Percentiles rank a stretch among this genome's conserved stretches.
Evolutionary conservation across 2,888 invertebrate species (phyloP).

Genomic region (Hyles lineata): DNA sequence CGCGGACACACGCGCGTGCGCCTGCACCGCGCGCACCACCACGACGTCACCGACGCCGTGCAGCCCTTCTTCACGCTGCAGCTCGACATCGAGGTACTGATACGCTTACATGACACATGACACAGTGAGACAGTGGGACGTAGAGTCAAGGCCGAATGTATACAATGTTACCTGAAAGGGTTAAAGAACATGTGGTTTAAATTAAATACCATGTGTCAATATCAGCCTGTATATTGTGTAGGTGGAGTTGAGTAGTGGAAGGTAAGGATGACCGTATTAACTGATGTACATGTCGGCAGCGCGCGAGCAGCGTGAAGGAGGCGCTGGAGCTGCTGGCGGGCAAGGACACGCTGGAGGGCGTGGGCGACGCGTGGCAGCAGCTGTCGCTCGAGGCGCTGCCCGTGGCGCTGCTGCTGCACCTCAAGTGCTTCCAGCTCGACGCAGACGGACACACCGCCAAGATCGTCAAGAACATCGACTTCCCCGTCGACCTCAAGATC

Average conservation of each 20-base stretch:
- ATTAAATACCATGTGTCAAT: too few relatives aligned
- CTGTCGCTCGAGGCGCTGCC: constrained; percentile 95
- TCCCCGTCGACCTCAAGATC: constrained; percentile 94
- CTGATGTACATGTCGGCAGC: constrained; percentile 84
- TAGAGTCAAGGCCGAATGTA: too few relatives aligned
- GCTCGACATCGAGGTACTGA: constrained; percentile 89
- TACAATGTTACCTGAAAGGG: too few relatives aligned
- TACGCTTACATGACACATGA: too few relatives aligned
- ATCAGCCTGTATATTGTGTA: too few relatives aligned
- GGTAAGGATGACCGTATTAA: too few relatives aligned
- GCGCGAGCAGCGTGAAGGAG: constrained; percentile 92
- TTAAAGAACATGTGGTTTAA: too few relatives aligned
- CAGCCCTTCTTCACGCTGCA: constrained; percentile 98
- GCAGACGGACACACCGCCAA: constrained; percentile 95
- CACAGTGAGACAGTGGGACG: too few relatives aligned
- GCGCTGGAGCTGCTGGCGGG: constrained; percentile 94
- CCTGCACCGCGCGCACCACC: constrained; percentile 88
- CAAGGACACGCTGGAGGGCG: constrained; percentile 94
- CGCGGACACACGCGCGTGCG: constrained; percentile 95
- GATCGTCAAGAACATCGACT: constrained; percentile 95
- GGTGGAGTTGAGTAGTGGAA: too few relatives aligned
- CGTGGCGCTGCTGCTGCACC: constrained; percentile 93
- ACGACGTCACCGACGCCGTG: constrained; percentile 93
- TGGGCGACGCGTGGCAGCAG: constrained; percentile 96
- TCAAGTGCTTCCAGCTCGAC: constrained; percentile 97